Evolutionary conservation across 2,888 invertebrate species (phyloP).

Genomic region (Dryobota labecula): DNA sequence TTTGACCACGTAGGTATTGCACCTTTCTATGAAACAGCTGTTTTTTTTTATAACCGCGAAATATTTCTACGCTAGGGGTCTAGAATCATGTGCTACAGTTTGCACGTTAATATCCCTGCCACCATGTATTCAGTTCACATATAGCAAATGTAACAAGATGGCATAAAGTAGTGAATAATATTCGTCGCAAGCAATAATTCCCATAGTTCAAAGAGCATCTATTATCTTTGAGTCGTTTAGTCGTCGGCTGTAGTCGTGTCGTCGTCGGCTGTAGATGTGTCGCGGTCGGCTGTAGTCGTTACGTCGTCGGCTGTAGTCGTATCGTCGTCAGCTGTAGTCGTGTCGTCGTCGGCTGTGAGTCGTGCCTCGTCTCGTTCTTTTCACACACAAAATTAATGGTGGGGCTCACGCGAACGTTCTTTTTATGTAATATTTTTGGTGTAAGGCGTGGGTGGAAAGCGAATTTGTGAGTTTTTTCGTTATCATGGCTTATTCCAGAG

Average conservation of each 20-base stretch:
- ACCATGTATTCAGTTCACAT: neutral
- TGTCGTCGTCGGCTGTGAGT: constrained; percentile 70
- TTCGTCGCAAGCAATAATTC: constrained; percentile 71
- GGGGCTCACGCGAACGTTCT: constrained; percentile 80
- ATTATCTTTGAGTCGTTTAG: constrained; percentile 77
- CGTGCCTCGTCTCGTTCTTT: constrained; percentile 79
- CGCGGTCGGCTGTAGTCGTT: constrained; percentile 72
- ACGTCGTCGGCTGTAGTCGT: neutral
- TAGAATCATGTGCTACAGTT: too few species aligned
- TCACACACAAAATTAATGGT: constrained; percentile 88
- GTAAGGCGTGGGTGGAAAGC: constrained; percentile 6
- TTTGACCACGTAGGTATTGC: too few species aligned
- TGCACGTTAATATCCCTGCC: too few species aligned
- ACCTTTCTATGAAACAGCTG: too few species aligned
- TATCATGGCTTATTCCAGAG: neutral
- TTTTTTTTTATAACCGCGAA: too few species aligned
- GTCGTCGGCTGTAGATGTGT: constrained; percentile 61
- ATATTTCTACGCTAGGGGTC: too few species aligned
- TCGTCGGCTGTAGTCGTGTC: neutral
- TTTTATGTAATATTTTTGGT: constrained; percentile 52
- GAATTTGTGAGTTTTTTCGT: neutral
- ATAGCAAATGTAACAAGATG: constrained; percentile 21
- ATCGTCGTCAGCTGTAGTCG: constrained; percentile 62
- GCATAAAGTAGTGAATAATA: constrained; percentile 45
- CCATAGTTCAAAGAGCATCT: constrained; percentile 76